A percentile compares a stretch with the other conserved stretches of the same genome.
phyloP scores from a whole-genome alignment of 2,888 invertebrate species.

The Ypsolopha sequella region DNA sequence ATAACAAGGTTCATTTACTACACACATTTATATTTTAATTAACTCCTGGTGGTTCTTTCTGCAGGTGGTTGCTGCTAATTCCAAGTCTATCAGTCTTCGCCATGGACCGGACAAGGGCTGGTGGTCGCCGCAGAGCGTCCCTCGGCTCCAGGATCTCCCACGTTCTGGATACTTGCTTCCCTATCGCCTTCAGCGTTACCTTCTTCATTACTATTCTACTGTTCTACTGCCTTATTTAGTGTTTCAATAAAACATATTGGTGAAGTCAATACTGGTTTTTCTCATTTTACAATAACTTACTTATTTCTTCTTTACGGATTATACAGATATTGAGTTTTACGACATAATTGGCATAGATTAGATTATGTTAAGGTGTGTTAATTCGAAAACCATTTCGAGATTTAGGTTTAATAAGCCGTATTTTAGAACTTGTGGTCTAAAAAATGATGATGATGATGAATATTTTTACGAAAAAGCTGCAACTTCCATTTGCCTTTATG shows the following conservation, averaged over 20 bases:
- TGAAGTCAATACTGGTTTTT: not conserved
- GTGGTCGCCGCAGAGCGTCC: conserved; percentile 19
- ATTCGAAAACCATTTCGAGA: no score
- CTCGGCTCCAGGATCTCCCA: conserved; percentile 25
- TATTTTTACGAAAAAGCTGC: no score
- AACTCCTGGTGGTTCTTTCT: not conserved
- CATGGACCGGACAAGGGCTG: conserved; percentile 24
- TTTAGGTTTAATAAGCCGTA: no score
- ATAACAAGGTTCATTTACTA: no score
- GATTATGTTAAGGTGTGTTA: no score
- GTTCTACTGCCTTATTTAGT: conserved; percentile 42
- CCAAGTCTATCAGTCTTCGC: conserved; percentile 1
- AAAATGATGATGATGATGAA: no score
- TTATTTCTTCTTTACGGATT: not conserved
- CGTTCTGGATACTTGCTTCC: conserved; percentile 44
- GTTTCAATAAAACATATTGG: not conserved
- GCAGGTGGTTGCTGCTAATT: not conserved
- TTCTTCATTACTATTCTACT: conserved; percentile 48
- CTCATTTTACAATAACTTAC: not conserved
- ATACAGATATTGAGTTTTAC: no score
- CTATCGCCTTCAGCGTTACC: conserved; percentile 37
- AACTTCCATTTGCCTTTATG: no score
- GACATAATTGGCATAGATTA: no score
- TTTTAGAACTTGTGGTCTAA: no score
- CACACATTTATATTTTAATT: not conserved